Base-by-base conservation (phyloP, 1,140 invertebrate species). In the Mactra quadrangularis region DNA sequence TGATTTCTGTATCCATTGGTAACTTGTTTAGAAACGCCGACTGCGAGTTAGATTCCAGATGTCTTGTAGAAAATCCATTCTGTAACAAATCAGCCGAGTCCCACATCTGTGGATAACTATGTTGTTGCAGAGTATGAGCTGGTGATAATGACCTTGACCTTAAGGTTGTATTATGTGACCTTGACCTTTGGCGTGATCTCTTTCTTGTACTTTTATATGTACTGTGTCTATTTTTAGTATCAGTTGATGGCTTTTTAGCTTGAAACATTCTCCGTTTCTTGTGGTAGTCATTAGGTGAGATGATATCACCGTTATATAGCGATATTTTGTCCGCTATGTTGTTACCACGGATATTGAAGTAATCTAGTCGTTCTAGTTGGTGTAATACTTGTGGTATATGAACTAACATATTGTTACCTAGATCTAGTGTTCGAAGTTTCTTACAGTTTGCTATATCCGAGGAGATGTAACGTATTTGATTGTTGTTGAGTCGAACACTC, bases 331-430 rank as follows among this genome's bases (percentile, higher is more conserved):
- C 45, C 41, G 75, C 75, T 25, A 87, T 86, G 17, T 88, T 86
- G 72, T 91, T 91, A 17, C 89, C 89, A 29, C 72, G 74, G 15
- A 91, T 76, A 70, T 90, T 90, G 76, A 92, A 90, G 45, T 83
- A 90, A 52, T 91, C 87, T 2, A 92, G 82, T 50, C 84, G 85
- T 0, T 79, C 76, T 57, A 92, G 68, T 52, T 91, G 78, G 47
- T 91, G 77, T 29, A 92, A 77, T 7, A 86, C 74, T n/a, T 87
- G 84, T 0, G 91, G 92, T 59, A 92, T 78, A 29, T 66, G 68
- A 2, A 84, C 83, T 9, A 92, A 79, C 22, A 86, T 57, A 71
- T 92, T 92, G 31, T 92, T 83, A 4, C 89, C 86, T 0, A 92
- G 57, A 70, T 92, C 90, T 27, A 92, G 82, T 19, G 84, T 87